Evolutionary conservation across 2,797 vertebrate genomes (phyloP), one percentile per base, ranked within the genome.

Genomic region (Chaetodon trifasciatus): DNA sequence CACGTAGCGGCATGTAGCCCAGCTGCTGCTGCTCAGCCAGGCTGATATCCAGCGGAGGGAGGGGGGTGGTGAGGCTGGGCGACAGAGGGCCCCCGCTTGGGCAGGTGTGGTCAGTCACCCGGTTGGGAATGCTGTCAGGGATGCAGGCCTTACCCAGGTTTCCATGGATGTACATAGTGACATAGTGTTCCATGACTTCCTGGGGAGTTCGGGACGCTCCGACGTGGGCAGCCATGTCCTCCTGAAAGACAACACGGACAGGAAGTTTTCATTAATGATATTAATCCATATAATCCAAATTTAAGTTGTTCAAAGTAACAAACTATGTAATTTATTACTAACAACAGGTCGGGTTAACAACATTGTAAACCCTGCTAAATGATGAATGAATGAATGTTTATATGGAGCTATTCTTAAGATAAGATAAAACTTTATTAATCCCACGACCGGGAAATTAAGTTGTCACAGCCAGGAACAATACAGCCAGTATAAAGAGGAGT

Each of bases 101-200:
- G 69, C 98, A 99, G 0, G 98, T 99, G 92, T 99, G 98, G 88
- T 99, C 98, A 0, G 98, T 99, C 28, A 99, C 98, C 7, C 98
- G 95, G 94, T 99, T 99, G 0, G 98, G 98, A 85, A 99, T 99
- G 12, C 82, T 97, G 94, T 99, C 98, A 0, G 98, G 97, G 92
- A 99, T 99, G 93, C 98, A 99, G 81, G 98, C 98, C 70, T 98
- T 98, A 0, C 98, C 98, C 81, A 99, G 95, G 95, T 99, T 99
- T 4, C 98, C 98, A 0, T 99, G 98, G 90, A 99, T 98, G 64
- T 99, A 99, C 98, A 99, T 99, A 95, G 96, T 98, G 80, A 99
- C 97, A 0, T 99, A 99, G 89, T 99, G 98, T 3, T 99, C 98
- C 98, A 99, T 99, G 81, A 99, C 98, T 83, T 99, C 98, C 93